These are phyloP conservation scores for Micromussa lordhowensis DNA, from an alignment of 92 coral and sea anemone genomes.

Conservation along the genomic window DNA sequence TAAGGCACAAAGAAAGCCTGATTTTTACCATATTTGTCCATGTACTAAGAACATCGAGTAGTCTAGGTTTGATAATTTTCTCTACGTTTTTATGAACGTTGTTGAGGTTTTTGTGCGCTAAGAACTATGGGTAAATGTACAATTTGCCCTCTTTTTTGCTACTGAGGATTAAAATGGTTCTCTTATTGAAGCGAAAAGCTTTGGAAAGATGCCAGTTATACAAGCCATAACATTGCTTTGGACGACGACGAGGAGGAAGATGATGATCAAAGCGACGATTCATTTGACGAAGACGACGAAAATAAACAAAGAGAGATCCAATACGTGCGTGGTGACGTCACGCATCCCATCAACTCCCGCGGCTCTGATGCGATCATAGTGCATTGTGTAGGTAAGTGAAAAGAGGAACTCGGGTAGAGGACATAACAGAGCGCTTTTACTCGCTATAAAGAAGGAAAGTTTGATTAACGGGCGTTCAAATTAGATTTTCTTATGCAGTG, in stretches of 20 bases:
- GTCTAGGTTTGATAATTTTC: no score
- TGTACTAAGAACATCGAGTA: no score
- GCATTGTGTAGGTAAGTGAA: slow-evolving; percentile 88
- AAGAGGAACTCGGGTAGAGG: neutral
- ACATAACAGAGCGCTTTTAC: neutral
- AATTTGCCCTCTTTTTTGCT: neutral
- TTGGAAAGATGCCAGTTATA: slow-evolving; percentile 83
- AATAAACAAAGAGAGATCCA: slow-evolving; percentile 61
- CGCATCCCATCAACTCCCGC: slow-evolving; percentile 77
- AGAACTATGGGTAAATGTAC: no score
- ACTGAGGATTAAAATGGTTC: neutral
- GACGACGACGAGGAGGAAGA: slow-evolving; percentile 67
- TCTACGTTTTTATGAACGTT: neutral
- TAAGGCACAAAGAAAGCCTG: no score
- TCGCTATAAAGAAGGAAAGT: neutral
- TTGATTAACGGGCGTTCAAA: neutral
- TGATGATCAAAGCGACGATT: slow-evolving; percentile 37
- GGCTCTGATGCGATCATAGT: slow-evolving; percentile 78
- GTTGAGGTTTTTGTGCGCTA: no score
- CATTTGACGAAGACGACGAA: slow-evolving; percentile 51
- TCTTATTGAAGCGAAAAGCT: slow-evolving; percentile 57
- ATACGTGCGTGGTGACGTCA: slow-evolving; percentile 93
- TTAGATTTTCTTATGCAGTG: no score
- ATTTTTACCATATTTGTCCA: no score
- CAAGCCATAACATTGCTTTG: slow-evolving; percentile 61